Evolutionary conservation across 2,797 vertebrate genomes (phyloP), one percentile per base, ranked within the genome.

Genomic region (Rhynchotus rufescens): DNA sequence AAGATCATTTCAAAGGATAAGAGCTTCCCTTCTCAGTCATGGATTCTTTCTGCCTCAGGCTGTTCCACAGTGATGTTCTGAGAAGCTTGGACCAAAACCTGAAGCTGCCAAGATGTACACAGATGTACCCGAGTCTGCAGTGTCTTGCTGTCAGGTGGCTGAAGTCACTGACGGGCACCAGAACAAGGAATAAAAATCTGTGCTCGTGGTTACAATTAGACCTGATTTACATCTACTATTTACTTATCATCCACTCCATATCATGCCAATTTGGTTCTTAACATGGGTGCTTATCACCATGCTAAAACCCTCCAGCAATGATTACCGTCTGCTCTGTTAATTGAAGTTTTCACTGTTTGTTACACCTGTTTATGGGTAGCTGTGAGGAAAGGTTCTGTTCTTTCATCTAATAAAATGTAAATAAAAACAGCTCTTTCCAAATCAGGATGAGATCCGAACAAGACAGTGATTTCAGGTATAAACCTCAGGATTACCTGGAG

Each of bases 311-410:
- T 67, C 22, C 80, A 86, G 69, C 76, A 73, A 38, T 59, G 76
- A 86, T 64, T 83, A 49, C 91, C 76, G 62, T 81, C 71, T 89
- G 85, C 71, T 85, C 67, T 60, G 60, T 69, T 95, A 80, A 90
- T 76, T 89, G 77, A 78, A 78, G 44, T 91, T 92, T 91, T 92
- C 45, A 90, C 88, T 95, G 68, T 54, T 91, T 67, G 32, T 80
- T 92, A 59, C 84, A 85, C 80, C 80, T 87, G 54, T 76, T 93
- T 92, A 83, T 61, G 32, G 84, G 67, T 60, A 64, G 54, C 60
- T 87, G 52, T 79, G 73, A 80, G 77, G 79, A 76, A 80, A 67
- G 28, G 15, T 76, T 90, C 77, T 89, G 73, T 74, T 88, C 49
- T 84, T 92, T 83, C 90, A 92, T 57, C 67, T 89, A 14, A 34